Base-by-base conservation (phyloP, 2,888 invertebrate species). In the Hypolimnas misippus region DNA sequence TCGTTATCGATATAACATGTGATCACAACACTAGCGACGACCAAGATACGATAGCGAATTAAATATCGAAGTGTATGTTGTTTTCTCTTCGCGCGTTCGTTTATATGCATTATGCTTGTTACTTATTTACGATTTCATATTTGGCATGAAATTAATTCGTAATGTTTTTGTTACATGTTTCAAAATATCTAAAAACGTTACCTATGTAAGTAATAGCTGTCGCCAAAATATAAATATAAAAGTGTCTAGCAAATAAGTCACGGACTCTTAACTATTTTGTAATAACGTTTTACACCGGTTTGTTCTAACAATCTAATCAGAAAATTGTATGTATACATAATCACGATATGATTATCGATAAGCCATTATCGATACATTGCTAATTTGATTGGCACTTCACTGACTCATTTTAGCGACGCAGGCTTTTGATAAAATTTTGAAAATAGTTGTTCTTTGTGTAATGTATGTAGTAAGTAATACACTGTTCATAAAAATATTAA, bases 1-100 rank as follows among this genome's bases (percentile, higher is more conserved):
- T 84, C 87, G 87, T 83, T 81, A 86, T 81, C 86, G 82, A 84
- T 87, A 80, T 85, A 82, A 79, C 69, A 73, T 73, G 76, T 76
- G 70, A 74, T 71, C 75, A 83, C 84, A 86, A 75, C 78, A 78
- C 81, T 82, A 78, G 73, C 75, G 84, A 73, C 75, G 85, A 82
- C 87, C 88, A 86, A 86, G 84, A 79, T 86, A 86, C 86, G 86
- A 40, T 31, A 50, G 8, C 49, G 21, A 46, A 21, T 46, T 46
- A 6, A 19, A 12, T 29, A 16, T 16, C 16, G 12, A 16, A 55
- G 10, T 42, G 8, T 10, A 7, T 12, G 8, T 7, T 4, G 6
- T 33, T n/a, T n/a, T n/a, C n/a, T n/a, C n/a, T n/a, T n/a, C n/a
- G n/a, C n/a, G n/a, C n/a, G n/a, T n/a, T n/a, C n/a, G n/a, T n/a